These are phyloP conservation scores for Torymus tubicola DNA, from an alignment of 2,888 invertebrate species.

Conservation along the genomic window DNA sequence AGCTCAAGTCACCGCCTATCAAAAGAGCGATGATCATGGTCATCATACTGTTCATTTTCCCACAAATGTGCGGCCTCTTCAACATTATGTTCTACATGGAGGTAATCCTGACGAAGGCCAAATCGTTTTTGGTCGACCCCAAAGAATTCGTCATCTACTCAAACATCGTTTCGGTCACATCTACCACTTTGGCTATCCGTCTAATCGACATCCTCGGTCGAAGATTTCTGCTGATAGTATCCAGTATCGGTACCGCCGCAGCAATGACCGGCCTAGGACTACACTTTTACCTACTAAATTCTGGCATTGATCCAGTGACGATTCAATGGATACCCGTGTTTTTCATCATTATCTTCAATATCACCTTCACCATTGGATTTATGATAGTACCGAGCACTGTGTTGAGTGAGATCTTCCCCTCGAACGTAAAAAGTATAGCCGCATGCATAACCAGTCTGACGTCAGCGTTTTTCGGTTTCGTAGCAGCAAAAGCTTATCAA, in stretches of 20 bases:
- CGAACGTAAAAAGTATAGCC: constrained; percentile 65
- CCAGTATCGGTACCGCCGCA: constrained; percentile 63
- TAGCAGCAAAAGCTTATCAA: constrained; percentile 64
- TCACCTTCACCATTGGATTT: constrained; percentile 46
- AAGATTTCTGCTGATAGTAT: constrained; percentile 64
- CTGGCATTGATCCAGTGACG: constrained; percentile 57
- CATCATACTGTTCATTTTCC: constrained; percentile 63
- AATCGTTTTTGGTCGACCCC: constrained; percentile 63
- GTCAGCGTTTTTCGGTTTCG: constrained; percentile 64
- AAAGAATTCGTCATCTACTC: constrained; percentile 65
- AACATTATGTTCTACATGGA: constrained; percentile 70
- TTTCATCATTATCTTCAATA: constrained; percentile 62
- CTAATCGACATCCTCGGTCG: constrained; percentile 68
- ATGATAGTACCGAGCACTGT: constrained; percentile 65
- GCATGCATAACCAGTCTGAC: constrained; percentile 62
- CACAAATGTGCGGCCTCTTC: constrained; percentile 68
- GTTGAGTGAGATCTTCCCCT: constrained; percentile 67
- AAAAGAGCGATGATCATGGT: constrained; percentile 63
- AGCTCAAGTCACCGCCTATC: constrained; percentile 45
- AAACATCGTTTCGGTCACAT: constrained; percentile 61
- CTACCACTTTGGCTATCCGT: constrained; percentile 62
- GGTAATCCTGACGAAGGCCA: constrained; percentile 64
- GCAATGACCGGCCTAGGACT: constrained; percentile 60
- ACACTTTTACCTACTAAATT: constrained; percentile 65
- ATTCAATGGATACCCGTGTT: constrained; percentile 66